Evolutionary conservation across 2,797 vertebrate species (phyloP).

Genomic region (Semotilus atromaculatus): DNA sequence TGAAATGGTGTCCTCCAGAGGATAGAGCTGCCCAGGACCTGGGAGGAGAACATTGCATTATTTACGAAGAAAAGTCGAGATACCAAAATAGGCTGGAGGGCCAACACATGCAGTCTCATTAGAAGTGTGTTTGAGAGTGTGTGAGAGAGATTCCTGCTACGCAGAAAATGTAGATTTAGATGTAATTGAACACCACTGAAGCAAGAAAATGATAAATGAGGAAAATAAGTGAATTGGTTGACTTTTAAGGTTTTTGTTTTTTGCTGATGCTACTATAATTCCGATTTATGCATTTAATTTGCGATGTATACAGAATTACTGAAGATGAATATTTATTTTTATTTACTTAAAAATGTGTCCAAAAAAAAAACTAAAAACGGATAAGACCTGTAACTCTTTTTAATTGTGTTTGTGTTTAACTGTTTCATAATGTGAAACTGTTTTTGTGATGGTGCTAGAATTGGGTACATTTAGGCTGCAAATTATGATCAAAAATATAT

Average conservation of each 20-base stretch:
- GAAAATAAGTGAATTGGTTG: too few relatives aligned
- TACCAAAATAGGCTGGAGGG: constrained; percentile 41
- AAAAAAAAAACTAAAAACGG: neutral
- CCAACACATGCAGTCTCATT: constrained; percentile 19
- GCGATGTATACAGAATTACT: neutral
- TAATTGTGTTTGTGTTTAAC: too few relatives aligned
- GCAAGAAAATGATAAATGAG: neutral
- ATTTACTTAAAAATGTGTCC: neutral
- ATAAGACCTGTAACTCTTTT: neutral
- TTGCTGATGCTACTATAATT: neutral
- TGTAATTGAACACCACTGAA: neutral
- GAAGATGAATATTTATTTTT: neutral
- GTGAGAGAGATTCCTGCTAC: neutral
- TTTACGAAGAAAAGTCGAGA: constrained; percentile 39
- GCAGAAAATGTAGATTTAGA: neutral
- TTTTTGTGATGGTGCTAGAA: neutral
- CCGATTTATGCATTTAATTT: neutral
- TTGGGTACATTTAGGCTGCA: neutral
- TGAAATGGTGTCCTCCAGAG: constrained; percentile 42
- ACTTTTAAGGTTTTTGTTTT: neutral
- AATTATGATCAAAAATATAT: neutral
- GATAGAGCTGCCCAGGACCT: constrained; percentile 18
- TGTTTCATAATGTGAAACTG: neutral
- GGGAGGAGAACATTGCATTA: constrained; percentile 41
- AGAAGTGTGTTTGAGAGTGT: neutral